Evolutionary conservation across 2,888 invertebrate species (phyloP).

Genomic region (Polydrusus pterygomalis): DNA sequence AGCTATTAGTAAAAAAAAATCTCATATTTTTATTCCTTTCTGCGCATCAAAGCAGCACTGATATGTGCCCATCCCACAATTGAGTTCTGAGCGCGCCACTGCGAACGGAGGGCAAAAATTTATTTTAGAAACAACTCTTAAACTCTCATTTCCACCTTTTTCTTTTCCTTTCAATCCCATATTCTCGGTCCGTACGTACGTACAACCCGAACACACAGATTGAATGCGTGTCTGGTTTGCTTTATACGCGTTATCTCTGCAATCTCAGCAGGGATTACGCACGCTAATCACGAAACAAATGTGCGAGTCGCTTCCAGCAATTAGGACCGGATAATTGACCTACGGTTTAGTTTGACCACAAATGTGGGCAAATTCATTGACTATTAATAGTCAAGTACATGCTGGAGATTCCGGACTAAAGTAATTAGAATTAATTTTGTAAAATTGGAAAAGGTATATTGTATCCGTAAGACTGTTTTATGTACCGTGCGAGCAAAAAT

Average conservation of each 20-base stretch:
- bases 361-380: slow-evolving; percentile 13
- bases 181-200: slow-evolving; percentile 21
- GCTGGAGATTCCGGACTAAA: too few species aligned
- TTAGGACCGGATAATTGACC: slow-evolving; percentile 66
- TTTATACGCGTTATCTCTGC: slow-evolving; percentile 33
- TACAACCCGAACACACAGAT: slow-evolving; percentile 17
- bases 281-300: slow-evolving; percentile 66
- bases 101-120: background rate
- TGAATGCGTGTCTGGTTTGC: slow-evolving; percentile 28
- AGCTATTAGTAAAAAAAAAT: too few species aligned
- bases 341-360: slow-evolving; percentile 16
- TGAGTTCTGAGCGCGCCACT: too few species aligned
- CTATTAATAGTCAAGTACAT: background rate
- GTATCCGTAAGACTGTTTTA: background rate
- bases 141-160: slow-evolving; percentile 16
- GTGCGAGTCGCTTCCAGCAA: slow-evolving; percentile 64
- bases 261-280: slow-evolving; percentile 51
- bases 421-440: too few species aligned
- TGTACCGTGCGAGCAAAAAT: too few species aligned
- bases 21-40: too few species aligned
- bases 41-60: too few species aligned
- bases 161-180: background rate
- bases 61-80: too few species aligned
- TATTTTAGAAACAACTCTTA: background rate
- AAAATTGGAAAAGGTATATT: too few species aligned